A percentile compares a stretch with the other conserved stretches of the same genome.
These are phyloP conservation scores for Dunckerocampus dactyliophorus DNA, from an alignment of 2,113 vertebrate genomes.

Conservation along the genomic window DNA sequence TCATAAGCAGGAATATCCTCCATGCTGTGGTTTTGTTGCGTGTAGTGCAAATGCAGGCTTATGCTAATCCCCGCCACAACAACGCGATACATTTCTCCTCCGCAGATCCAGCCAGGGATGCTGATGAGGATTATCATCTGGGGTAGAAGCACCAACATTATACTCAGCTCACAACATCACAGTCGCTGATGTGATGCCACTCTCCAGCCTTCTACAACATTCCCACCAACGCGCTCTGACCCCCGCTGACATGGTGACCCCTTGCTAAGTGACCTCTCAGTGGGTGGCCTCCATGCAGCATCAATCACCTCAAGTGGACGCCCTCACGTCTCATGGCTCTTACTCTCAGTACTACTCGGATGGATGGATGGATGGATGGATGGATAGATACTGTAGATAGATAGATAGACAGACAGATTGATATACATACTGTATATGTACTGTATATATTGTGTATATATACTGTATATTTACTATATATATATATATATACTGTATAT, in stretches of 20 bases:
- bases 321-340: constrained; percentile 19
- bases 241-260: constrained; percentile 47
- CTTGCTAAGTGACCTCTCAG: constrained; percentile 53
- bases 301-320: constrained; percentile 30
- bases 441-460: too few species aligned
- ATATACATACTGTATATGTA: not conserved
- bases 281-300: constrained; percentile 60
- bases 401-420: not conserved
- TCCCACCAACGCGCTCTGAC: constrained; percentile 52
- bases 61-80: constrained; percentile 65
- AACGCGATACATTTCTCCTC: constrained; percentile 58
- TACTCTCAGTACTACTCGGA: not conserved
- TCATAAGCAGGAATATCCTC: constrained; percentile 11
- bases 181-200: not conserved
- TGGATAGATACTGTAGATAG: not conserved
- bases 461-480: too few species aligned
- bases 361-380: not conserved
- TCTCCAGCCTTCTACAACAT: constrained; percentile 5
- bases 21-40: constrained; percentile 2
- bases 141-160: constrained; percentile 40
- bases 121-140: constrained; percentile 61
- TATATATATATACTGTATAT: too few species aligned
- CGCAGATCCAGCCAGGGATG: constrained; percentile 51
- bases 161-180: constrained; percentile 23
- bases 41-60: constrained; percentile 50